Conservation (phyloP, 2,888 invertebrate genomes). For the Trachelus troglodyta region DNA sequence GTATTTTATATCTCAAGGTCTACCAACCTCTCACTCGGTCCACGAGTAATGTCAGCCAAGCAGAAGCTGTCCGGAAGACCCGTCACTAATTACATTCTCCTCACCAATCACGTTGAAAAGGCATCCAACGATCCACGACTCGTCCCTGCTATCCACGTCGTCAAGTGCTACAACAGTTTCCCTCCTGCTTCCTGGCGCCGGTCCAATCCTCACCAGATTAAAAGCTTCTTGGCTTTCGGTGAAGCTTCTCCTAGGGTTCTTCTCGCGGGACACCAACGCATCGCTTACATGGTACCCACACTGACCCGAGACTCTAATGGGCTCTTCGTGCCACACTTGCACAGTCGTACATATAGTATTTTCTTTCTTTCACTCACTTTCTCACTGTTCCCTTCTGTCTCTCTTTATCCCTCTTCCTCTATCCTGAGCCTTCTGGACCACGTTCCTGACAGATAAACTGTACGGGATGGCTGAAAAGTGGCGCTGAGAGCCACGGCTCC, state of each 20-base stretch:
- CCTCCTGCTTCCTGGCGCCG: conserved; percentile 43
- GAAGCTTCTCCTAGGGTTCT: conserved; percentile 19
- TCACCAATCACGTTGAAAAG: conserved; percentile 47
- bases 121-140: conserved; percentile 28
- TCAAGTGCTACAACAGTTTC: not conserved
- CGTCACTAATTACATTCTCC: conserved; percentile 58
- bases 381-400: conserved; percentile 1
- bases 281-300: not conserved
- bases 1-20: not conserved
- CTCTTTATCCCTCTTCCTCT: not conserved
- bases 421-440: not conserved
- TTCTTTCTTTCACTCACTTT: not conserved
- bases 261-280: conserved; percentile 7
- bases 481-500: conserved; percentile 2
- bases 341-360: not conserved
- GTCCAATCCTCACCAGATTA: conserved; percentile 60
- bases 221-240: conserved; percentile 54
- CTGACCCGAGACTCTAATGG: not conserved
- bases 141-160: conserved; percentile 1
- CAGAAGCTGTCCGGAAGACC: conserved; percentile 23
- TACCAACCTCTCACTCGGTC: not conserved
- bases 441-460: not conserved
- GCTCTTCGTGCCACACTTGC: not conserved
- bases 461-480: not conserved
- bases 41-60: not conserved